Base-by-base conservation (phyloP, 2,888 invertebrate genomes). In the Agonopterix arenella region DNA sequence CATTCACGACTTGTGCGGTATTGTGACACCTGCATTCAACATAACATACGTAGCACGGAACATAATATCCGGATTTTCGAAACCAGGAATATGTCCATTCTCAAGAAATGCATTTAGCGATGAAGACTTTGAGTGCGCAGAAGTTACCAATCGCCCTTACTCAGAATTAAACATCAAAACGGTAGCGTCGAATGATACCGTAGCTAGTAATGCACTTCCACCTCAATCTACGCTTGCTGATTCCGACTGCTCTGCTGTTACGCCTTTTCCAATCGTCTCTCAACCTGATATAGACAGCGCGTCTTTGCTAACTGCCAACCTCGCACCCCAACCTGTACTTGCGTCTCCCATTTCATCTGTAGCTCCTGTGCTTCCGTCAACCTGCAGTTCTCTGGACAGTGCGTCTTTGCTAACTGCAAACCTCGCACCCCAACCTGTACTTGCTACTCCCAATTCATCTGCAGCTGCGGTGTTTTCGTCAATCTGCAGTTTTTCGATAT, bases 1-100 rank as follows among this genome's bases (percentile, higher is more conserved):
- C n/a, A n/a, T n/a, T n/a, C 49, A 48, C 57, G 55, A 54, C 38
- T 52, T 37, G 9, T 5, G 7, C 9, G 37, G 37, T 9, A 37
- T 37, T 37, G 37, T 37, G 37, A 37, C 37, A 37, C 37, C 37
- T 47, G 57, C 59, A 50, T 57, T 49, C 51, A 53, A 55, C 42
- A 55, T 54, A 55, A 57, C 59, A 49, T 57, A 57, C 52, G 59
- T 54, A 50, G 48, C 50, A 45, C 58, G 52, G 28, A 61, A 61
- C 46, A 58, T 58, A 45, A 58, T 45, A 53, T 44, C 52, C 49
- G 54, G 51, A 36, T 59, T 57, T 56, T 45, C 45, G 36, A 58
- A 59, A 48, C 48, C 61, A 49, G 60, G 57, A 51, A 60, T 60
- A 18, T 60, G 56, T 54, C 59, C 59, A 52, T 42, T 58, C 46